phyloP scores from a whole-genome alignment of 2,888 invertebrate genomes.

The Sclerodermus sp. region DNA sequence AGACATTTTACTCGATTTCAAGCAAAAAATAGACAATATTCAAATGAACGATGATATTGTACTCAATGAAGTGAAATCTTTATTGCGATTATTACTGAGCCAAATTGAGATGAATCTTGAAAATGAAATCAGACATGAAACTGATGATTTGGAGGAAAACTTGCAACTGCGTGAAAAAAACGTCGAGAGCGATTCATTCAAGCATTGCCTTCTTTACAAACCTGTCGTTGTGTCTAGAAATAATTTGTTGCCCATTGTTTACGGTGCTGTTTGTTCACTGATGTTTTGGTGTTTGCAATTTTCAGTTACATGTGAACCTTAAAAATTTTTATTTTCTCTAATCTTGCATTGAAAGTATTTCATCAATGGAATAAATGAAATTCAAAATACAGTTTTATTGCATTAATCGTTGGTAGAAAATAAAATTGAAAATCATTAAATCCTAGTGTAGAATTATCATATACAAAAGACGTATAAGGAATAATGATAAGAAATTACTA shows the following conservation, averaged over 20 bases:
- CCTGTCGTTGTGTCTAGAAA: slow-evolving; percentile 20
- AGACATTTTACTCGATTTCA: not conserved
- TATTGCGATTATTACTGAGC: slow-evolving; percentile 8
- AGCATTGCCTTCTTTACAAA: not conserved
- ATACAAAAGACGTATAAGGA: too few relatives aligned
- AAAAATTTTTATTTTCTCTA: slow-evolving; percentile 5
- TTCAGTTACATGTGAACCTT: slow-evolving; percentile 32
- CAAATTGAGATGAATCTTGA: not conserved
- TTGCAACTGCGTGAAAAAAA: not conserved
- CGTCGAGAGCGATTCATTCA: not conserved
- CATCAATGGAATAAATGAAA: too few relatives aligned
- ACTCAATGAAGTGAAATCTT: not conserved
- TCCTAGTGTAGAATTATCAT: too few relatives aligned
- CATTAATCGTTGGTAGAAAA: too few relatives aligned
- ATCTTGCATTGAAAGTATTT: too few relatives aligned
- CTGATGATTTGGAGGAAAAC: not conserved
- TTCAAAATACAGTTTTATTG: too few relatives aligned
- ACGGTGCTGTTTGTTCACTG: slow-evolving; percentile 31
- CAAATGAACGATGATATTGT: not conserved
- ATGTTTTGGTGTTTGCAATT: slow-evolving; percentile 40
- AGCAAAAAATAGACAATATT: not conserved
- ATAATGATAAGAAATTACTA: too few relatives aligned
- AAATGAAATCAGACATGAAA: not conserved
- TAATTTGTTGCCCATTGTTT: slow-evolving; percentile 30
- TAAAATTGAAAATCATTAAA: too few relatives aligned